Evolutionary conservation across 2,888 invertebrate species (phyloP).

Genomic region (Caenorhabditis doughertyi): DNA sequence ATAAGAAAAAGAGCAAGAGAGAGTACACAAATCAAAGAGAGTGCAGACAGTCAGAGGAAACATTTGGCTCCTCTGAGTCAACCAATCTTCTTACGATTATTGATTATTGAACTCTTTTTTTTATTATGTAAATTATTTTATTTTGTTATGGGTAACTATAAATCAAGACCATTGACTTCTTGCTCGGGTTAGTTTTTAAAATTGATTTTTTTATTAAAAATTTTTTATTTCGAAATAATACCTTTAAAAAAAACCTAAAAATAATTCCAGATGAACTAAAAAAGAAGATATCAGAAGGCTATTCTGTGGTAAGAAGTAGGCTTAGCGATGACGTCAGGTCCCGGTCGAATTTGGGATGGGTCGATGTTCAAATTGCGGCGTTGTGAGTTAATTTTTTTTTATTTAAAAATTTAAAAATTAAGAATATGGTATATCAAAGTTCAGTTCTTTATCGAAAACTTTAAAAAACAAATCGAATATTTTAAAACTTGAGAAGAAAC

Average conservation of each 20-base stretch:
- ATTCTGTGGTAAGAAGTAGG: slow-evolving; percentile 84
- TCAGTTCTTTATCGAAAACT: too few relatives aligned
- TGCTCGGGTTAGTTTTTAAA: slow-evolving; percentile 77
- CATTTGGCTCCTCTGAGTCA: too few relatives aligned
- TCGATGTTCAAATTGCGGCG: slow-evolving; percentile 83
- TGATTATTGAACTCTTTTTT: background rate
- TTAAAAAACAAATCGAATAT: too few relatives aligned
- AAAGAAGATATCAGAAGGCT: slow-evolving; percentile 84
- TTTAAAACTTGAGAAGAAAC: too few relatives aligned
- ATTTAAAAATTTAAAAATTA: background rate
- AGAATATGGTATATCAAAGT: too few relatives aligned
- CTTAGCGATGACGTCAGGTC: slow-evolving; percentile 83
- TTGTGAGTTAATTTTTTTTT: slow-evolving; percentile 81
- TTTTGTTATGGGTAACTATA: slow-evolving; percentile 80
- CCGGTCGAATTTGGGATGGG: slow-evolving; percentile 79
- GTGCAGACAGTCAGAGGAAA: too few relatives aligned
- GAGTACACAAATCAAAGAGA: too few relatives aligned
- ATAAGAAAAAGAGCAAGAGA: too few relatives aligned
- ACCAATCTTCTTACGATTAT: too few relatives aligned
- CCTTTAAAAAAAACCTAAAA: background rate
- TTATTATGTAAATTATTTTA: slow-evolving; percentile 1
- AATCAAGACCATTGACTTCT: slow-evolving; percentile 80
- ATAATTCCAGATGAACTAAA: slow-evolving; percentile 83
- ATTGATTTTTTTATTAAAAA: too few relatives aligned
- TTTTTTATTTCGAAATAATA: too few relatives aligned